These are phyloP conservation scores for Gallirallus australis DNA, from an alignment of 2,797 vertebrate species.

Conservation along the genomic window DNA sequence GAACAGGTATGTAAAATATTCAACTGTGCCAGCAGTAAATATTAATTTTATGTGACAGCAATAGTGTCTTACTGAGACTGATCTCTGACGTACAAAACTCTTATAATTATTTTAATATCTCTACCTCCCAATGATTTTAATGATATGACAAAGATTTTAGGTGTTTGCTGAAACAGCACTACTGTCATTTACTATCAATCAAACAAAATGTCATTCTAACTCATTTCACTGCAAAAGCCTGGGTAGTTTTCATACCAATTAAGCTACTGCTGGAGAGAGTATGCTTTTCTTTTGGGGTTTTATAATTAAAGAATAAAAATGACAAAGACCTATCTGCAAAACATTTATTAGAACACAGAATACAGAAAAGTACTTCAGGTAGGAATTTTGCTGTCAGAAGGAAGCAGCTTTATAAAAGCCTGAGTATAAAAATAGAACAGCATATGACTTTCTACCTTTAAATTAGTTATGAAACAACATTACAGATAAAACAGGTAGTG, in stretches of 20 bases:
- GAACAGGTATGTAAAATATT: constrained; percentile 65
- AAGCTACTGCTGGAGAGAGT: neutral
- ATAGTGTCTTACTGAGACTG: constrained; percentile 73
- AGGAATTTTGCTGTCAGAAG: neutral
- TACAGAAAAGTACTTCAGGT: neutral
- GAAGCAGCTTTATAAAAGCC: neutral
- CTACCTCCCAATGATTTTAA: constrained; percentile 73
- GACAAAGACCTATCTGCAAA: neutral
- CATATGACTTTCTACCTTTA: neutral
- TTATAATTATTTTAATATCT: constrained; percentile 74
- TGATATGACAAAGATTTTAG: constrained; percentile 68
- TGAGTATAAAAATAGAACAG: neutral
- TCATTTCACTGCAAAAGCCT: constrained; percentile 25
- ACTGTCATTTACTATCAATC: constrained; percentile 56
- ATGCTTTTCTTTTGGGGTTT: neutral
- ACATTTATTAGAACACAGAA: neutral
- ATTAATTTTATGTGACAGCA: constrained; percentile 78
- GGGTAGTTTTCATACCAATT: constrained; percentile 42
- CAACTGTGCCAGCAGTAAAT: constrained; percentile 58
- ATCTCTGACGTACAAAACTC: constrained; percentile 67
- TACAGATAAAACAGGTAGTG: neutral
- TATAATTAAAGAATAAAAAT: neutral
- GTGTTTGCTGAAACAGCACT: constrained; percentile 75
- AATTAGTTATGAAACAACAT: neutral
- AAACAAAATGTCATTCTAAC: constrained; percentile 66